Conservation (phyloP, 2,888 invertebrate genomes). For the Volucella zonaria region DNA sequence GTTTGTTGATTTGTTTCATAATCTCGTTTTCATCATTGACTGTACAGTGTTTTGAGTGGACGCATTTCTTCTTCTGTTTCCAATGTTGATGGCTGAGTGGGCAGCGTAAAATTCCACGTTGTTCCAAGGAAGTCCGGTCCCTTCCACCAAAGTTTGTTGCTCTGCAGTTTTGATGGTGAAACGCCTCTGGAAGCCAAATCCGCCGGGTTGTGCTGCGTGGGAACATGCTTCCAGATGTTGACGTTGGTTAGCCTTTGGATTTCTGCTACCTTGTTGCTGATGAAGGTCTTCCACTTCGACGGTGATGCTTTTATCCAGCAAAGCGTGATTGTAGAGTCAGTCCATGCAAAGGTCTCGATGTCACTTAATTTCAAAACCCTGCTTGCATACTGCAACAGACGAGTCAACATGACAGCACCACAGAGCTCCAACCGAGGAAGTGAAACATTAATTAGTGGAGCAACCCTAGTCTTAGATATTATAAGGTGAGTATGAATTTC, state of each 20-base stretch:
- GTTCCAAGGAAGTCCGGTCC: constrained; percentile 11
- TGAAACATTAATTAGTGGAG: constrained; percentile 32
- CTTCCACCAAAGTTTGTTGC: constrained; percentile 34
- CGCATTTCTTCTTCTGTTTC: constrained; percentile 21
- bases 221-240: no score
- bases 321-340: constrained; percentile 28
- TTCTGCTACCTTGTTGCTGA: no score
- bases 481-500: constrained; percentile 8
- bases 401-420: constrained; percentile 17
- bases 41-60: constrained; percentile 8
- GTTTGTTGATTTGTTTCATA: constrained; percentile 4
- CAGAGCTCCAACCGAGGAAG: constrained; percentile 52
- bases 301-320: no score
- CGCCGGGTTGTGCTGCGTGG: no score
- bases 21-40: neutral
- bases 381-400: no score
- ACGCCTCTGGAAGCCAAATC: no score
- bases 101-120: neutral
- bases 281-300: no score
- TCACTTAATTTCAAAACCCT: no score
- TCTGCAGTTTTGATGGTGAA: no score
- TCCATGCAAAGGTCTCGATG: neutral
- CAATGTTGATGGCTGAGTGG: constrained; percentile 8
- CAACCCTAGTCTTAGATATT: constrained; percentile 48
- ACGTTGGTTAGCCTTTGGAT: no score